Percentiles rank a stretch among this genome's conserved stretches.
These are phyloP conservation scores for Apocrypta bakeri DNA, from an alignment of 1,140 invertebrate genomes.

Conservation along the genomic window DNA sequence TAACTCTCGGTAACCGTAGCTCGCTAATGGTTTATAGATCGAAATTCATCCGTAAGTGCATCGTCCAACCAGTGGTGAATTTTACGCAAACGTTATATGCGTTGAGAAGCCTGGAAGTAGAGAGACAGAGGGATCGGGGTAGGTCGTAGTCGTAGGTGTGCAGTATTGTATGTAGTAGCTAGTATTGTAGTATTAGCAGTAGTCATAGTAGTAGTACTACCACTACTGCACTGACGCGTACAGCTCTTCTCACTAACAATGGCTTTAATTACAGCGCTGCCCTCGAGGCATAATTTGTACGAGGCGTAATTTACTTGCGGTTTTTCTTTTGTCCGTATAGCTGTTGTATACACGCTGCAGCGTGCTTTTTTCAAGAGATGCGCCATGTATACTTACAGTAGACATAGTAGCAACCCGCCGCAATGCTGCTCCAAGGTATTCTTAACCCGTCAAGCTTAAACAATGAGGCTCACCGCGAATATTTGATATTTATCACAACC, in stretches of 20 bases:
- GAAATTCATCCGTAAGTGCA: not conserved
- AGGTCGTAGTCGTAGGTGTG: no score
- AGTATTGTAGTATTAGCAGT: not conserved
- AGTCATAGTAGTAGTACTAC: not conserved
- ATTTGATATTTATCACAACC: not conserved
- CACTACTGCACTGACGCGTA: not conserved
- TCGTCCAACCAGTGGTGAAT: not conserved
- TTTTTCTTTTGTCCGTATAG: conserved; percentile 24
- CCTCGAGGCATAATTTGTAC: conserved; percentile 34
- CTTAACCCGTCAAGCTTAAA: no score
- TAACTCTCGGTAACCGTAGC: no score
- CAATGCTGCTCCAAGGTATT: no score
- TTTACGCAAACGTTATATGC: not conserved
- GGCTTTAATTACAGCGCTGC: conserved; percentile 26
- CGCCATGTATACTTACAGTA: not conserved
- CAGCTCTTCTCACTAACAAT: not conserved
- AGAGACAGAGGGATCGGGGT: no score
- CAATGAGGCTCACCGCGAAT: not conserved
- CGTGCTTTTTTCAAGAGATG: not conserved
- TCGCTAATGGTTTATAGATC: no score
- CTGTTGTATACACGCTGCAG: not conserved
- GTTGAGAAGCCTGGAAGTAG: not conserved
- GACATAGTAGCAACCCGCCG: not conserved
- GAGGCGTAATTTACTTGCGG: conserved; percentile 26
- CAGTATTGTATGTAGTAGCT: no score